Percentiles rank a stretch among this genome's conserved stretches.
These are phyloP conservation scores for Hoplostethus atlanticus DNA, from an alignment of 2,797 vertebrate genomes.

Conservation along the genomic window DNA sequence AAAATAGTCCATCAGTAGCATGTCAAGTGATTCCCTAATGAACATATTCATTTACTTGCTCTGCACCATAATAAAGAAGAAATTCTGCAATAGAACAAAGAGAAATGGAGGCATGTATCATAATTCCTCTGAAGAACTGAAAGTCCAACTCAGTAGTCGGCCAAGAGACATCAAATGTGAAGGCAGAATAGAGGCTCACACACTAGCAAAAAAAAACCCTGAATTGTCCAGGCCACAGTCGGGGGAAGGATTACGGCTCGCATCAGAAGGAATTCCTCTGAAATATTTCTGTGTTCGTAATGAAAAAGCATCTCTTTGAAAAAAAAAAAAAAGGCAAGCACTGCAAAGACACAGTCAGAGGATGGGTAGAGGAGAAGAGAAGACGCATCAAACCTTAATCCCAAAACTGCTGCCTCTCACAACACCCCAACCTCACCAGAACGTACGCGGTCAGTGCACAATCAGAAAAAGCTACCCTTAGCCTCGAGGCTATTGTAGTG, in stretches of 20 bases:
- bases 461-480: constrained; percentile 20
- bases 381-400: constrained; percentile 53
- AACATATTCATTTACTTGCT: neutral
- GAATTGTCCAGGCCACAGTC: constrained; percentile 20
- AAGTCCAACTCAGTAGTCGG: no score
- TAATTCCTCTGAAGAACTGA: no score
- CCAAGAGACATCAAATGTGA: no score
- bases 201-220: no score
- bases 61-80: constrained; percentile 4
- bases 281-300: constrained; percentile 51
- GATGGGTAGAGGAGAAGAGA: constrained; percentile 50
- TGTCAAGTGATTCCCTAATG: constrained; percentile 20
- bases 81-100: no score
- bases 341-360: constrained; percentile 43
- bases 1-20: neutral
- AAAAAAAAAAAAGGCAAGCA: constrained; percentile 10
- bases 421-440: constrained; percentile 36
- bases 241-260: constrained; percentile 46
- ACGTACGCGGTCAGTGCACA: constrained; percentile 49
- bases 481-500: neutral
- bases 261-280: constrained; percentile 42
- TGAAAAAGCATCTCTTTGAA: constrained; percentile 35
- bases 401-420: constrained; percentile 44
- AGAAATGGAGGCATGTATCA: no score
- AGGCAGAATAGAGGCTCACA: no score